Evolutionary conservation across 2,797 vertebrate genomes (phyloP).

Genomic region (Premnoplex brunnescens): DNA sequence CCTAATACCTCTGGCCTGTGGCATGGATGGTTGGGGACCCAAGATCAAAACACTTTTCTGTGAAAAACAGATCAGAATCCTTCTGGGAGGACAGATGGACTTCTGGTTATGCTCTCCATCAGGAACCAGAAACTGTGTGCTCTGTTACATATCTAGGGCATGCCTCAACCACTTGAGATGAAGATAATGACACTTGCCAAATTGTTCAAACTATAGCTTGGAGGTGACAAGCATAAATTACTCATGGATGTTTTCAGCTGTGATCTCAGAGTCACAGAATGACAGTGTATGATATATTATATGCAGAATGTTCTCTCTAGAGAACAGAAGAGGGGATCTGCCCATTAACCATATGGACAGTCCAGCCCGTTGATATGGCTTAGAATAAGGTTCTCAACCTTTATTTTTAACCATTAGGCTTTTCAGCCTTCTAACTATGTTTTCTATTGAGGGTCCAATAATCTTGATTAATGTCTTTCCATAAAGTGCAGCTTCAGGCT

Average conservation of each 20-base stretch:
- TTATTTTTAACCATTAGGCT: constrained; percentile 32
- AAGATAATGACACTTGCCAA: background rate
- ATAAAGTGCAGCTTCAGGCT: constrained; percentile 61
- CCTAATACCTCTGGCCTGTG: background rate
- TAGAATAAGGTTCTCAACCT: background rate
- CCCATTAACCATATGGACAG: background rate
- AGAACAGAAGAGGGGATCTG: background rate
- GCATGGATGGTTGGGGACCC: background rate
- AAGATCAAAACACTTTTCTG: background rate
- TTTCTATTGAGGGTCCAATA: constrained; percentile 69
- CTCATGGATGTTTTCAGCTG: background rate
- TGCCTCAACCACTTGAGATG: background rate
- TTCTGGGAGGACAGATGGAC: background rate
- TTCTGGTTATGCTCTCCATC: background rate
- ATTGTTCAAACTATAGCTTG: background rate
- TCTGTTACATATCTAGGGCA: background rate
- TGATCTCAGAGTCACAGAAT: background rate
- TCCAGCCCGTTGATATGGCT: background rate
- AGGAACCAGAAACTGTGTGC: background rate
- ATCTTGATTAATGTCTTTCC: constrained; percentile 75
- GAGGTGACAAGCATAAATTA: background rate
- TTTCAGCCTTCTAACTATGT: constrained; percentile 40
- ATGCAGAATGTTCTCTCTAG: background rate
- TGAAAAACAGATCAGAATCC: background rate
- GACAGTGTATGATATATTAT: background rate